These are phyloP conservation scores for Pygoscelis adeliae DNA, from an alignment of 2,113 vertebrate species.

Conservation along the genomic window DNA sequence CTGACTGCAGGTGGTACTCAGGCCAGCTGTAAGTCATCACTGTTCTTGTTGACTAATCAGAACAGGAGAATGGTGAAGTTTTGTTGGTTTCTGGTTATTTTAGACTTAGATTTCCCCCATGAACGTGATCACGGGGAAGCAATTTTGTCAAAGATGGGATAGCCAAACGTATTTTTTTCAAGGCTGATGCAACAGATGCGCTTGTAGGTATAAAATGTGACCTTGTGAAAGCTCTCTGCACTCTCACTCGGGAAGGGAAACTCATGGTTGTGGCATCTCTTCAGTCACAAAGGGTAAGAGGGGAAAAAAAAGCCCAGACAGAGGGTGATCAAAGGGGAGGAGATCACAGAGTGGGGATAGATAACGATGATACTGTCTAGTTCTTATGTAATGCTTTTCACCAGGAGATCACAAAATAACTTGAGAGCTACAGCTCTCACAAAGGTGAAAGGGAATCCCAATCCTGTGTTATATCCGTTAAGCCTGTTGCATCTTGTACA, in stretches of 20 bases:
- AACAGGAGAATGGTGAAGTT: background rate
- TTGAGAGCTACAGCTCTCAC: background rate
- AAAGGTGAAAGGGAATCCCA: background rate
- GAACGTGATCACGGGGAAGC: background rate
- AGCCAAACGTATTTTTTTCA: background rate
- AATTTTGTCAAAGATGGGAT: background rate
- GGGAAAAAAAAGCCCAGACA: background rate
- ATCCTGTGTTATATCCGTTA: background rate
- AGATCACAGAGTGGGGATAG: background rate
- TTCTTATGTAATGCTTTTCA: background rate
- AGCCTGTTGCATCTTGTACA: background rate
- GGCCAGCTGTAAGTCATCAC: conserved; percentile 16
- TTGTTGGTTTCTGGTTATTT: background rate
- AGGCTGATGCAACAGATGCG: background rate
- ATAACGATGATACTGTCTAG: background rate
- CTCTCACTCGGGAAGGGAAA: background rate
- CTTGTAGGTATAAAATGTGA: background rate
- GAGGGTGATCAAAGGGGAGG: background rate
- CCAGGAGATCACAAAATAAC: background rate
- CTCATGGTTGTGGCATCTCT: background rate
- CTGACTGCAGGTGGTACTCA: background rate
- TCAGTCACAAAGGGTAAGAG: background rate
- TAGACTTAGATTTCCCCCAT: background rate
- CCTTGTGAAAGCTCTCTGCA: background rate
- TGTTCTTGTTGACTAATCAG: background rate